These are phyloP conservation scores for Hypocryptadius cinnamomeus DNA, from an alignment of 2,113 vertebrate genomes.

Conservation along the genomic window DNA sequence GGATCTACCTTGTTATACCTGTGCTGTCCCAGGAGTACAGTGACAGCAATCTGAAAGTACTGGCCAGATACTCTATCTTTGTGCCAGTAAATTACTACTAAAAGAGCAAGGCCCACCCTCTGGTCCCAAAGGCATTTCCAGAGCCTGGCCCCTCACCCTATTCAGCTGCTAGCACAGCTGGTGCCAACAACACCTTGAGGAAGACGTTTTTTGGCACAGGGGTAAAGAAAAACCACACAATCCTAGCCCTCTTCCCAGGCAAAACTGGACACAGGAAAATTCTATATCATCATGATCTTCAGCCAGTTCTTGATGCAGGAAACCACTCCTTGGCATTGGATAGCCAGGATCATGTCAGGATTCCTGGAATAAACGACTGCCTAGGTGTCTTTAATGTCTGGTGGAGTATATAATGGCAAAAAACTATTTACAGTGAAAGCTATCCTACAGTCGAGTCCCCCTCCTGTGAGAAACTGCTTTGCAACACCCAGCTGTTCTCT, in stretches of 20 bases:
- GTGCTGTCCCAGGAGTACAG: not conserved
- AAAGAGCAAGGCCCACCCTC: not conserved
- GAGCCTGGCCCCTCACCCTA: not conserved
- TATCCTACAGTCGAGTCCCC: not conserved
- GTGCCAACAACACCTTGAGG: not conserved
- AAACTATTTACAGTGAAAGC: not conserved
- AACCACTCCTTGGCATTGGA: not conserved
- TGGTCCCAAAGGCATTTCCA: not conserved
- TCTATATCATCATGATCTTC: not conserved
- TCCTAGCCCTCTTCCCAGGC: not conserved
- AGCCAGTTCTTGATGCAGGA: not conserved
- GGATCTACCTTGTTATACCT: not conserved
- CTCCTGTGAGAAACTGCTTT: not conserved
- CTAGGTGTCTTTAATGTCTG: not conserved
- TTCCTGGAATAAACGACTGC: not conserved
- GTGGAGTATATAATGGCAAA: not conserved
- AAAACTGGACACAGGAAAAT: not conserved
- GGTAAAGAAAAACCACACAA: not conserved
- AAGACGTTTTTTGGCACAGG: not conserved
- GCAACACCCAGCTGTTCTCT: not conserved
- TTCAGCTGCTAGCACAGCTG: not conserved
- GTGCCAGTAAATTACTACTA: not conserved
- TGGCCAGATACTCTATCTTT: not conserved
- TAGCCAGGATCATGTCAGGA: not conserved
- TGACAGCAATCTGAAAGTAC: not conserved